Percentiles rank a stretch among this genome's conserved stretches.
Evolutionary conservation across 1,140 invertebrate genomes (phyloP).

Genomic region (Scaptomyza hsui): DNA sequence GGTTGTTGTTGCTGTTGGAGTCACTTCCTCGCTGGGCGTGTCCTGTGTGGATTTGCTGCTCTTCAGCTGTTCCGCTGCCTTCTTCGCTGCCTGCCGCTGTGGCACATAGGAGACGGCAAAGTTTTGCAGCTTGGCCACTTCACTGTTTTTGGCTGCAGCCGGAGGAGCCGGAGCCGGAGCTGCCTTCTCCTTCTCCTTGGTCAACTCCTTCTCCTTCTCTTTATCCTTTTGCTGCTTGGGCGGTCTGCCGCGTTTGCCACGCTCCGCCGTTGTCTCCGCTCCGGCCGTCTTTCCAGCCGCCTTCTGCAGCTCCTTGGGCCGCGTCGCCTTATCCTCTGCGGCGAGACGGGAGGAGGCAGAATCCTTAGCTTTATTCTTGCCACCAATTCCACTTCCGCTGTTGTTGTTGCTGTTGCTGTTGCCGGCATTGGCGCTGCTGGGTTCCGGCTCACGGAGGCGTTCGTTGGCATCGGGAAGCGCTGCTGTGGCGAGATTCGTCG

Average conservation of each 20-base stretch:
- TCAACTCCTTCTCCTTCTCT: conserved; percentile 15
- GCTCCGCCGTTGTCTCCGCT: conserved; percentile 50
- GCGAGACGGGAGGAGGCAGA: conserved; percentile 4
- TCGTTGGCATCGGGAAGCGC: conserved; percentile 53
- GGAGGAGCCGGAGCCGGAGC: too few relatives aligned
- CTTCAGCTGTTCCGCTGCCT: conserved; percentile 95
- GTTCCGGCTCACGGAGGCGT: conserved; percentile 52
- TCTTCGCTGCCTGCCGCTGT: conserved; percentile 94
- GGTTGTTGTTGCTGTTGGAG: conserved; percentile 17
- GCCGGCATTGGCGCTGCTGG: conserved; percentile 1
- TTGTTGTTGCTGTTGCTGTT: conserved; percentile 20
- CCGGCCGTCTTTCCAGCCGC: conserved; percentile 46
- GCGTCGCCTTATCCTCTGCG: conserved; percentile 35
- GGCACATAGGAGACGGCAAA: conserved; percentile 92
- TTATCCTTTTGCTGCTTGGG: conserved; percentile 51
- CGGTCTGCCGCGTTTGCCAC: conserved; percentile 72
- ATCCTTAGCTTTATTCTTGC: conserved; percentile 49
- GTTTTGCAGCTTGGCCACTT: conserved; percentile 87
- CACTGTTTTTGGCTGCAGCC: conserved; percentile 71
- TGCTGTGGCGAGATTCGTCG: conserved; percentile 84
- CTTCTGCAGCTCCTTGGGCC: conserved; percentile 65
- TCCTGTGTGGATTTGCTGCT: conserved; percentile 87
- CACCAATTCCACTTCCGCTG: conserved; percentile 4
- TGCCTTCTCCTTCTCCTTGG: conserved; percentile 5
- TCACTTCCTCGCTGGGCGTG: conserved; percentile 6